phyloP scores from a whole-genome alignment of 2,113 vertebrate genomes.

The Holacanthus passer region DNA sequence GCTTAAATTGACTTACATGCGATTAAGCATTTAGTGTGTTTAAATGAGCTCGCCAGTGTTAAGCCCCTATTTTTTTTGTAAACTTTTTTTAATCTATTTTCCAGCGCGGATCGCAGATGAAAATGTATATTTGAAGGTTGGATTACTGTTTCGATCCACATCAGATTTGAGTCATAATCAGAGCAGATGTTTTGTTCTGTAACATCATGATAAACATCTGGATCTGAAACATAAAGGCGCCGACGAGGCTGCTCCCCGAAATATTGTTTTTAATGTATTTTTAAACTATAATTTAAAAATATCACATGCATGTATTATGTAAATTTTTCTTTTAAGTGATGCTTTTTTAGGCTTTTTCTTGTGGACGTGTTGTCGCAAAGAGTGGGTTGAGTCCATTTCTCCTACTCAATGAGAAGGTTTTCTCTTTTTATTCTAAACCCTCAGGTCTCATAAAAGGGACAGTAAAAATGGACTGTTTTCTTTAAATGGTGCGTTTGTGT shows the following conservation, averaged over 20 bases:
- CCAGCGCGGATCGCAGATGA: not conserved
- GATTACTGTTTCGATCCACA: not conserved
- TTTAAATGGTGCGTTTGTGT: not conserved
- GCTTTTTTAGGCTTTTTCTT: not conserved
- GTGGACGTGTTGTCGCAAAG: slow-evolving; percentile 1
- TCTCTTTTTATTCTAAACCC: slow-evolving; percentile 22
- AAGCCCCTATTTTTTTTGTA: not conserved
- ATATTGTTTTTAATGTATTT: not conserved
- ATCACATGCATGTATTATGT: not conserved
- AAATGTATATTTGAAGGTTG: not conserved
- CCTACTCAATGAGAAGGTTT: not conserved
- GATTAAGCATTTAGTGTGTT: not conserved
- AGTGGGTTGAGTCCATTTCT: not conserved
- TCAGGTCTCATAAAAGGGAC: slow-evolving; percentile 10
- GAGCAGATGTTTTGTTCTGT: slow-evolving; percentile 43
- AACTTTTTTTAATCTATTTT: too few species aligned
- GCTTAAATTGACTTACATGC: not conserved
- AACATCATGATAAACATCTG: slow-evolving; percentile 58
- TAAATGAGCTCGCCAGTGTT: not conserved
- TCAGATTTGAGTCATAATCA: slow-evolving; percentile 31
- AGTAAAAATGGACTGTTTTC: slow-evolving; percentile 35
- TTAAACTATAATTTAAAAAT: not conserved
- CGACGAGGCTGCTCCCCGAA: slow-evolving; percentile 8
- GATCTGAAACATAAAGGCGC: slow-evolving; percentile 31
- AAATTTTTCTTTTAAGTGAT: not conserved